phyloP scores from a whole-genome alignment of 2,888 invertebrate species.

The Lycophotia porphyrea region DNA sequence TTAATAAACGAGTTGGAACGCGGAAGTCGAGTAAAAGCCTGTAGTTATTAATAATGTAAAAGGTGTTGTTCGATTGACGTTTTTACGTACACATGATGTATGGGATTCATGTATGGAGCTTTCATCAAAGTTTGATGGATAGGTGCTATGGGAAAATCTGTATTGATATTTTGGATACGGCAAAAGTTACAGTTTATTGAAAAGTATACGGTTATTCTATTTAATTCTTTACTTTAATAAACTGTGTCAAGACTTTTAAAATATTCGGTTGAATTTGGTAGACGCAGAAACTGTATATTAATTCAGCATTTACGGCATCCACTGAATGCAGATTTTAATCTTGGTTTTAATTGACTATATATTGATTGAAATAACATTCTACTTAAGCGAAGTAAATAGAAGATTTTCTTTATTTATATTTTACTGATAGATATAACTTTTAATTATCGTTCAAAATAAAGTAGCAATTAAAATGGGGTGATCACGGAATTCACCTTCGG shows the following conservation, averaged over 20 bases:
- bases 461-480: slow-evolving; percentile 48
- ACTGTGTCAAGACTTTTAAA: background rate
- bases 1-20: slow-evolving; percentile 45
- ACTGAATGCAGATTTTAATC: background rate
- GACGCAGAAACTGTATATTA: background rate
- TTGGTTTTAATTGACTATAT: too few species aligned
- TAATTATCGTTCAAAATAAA: slow-evolving; percentile 35
- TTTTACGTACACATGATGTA: slow-evolving; percentile 35
- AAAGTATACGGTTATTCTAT: background rate
- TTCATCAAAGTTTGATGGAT: slow-evolving; percentile 40
- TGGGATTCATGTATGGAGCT: slow-evolving; percentile 19
- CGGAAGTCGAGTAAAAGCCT: slow-evolving; percentile 37
- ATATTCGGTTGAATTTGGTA: background rate
- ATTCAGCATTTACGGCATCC: background rate
- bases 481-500: slow-evolving; percentile 44
- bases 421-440: slow-evolving; percentile 31
- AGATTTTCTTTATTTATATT: slow-evolving; percentile 20
- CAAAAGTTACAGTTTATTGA: slow-evolving; percentile 2
- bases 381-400: background rate
- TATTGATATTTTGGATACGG: background rate
- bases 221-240: background rate
- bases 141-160: slow-evolving; percentile 9
- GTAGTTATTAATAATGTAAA: slow-evolving; percentile 42
- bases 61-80: slow-evolving; percentile 19
- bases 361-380: background rate